A percentile compares a stretch with the other conserved stretches of the same genome.
These are phyloP conservation scores for Ameiurus melas DNA, from an alignment of 2,113 vertebrate genomes.

Conservation along the genomic window DNA sequence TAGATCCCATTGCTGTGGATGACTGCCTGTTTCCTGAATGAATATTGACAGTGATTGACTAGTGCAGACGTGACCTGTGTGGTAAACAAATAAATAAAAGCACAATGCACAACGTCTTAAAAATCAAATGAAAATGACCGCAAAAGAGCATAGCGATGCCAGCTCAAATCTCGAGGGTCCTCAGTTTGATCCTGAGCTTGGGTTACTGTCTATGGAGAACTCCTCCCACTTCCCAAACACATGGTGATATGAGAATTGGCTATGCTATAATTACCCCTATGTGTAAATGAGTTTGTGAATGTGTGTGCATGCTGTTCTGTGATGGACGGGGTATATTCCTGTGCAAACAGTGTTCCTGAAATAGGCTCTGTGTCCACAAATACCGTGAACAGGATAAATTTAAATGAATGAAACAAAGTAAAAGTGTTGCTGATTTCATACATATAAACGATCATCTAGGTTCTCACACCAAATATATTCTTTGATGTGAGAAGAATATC, in stretches of 20 bases:
- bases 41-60: neutral
- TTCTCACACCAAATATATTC: neutral
- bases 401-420: neutral
- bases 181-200: neutral
- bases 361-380: neutral
- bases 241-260: neutral
- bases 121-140: neutral
- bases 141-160: neutral
- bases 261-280: neutral
- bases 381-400: neutral
- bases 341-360: neutral
- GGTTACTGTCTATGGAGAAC: neutral
- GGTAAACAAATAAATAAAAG: neutral
- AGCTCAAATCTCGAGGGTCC: neutral
- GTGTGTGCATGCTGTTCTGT: neutral
- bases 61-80: neutral
- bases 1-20: neutral
- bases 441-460: neutral
- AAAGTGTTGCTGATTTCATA: neutral
- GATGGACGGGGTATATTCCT: neutral
- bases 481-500: neutral
- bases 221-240: neutral
- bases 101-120: too few relatives aligned
- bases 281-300: neutral
- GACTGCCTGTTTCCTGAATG: neutral